Conservation (phyloP, 2,113 vertebrate species). For the Stigmatopora argus region DNA sequence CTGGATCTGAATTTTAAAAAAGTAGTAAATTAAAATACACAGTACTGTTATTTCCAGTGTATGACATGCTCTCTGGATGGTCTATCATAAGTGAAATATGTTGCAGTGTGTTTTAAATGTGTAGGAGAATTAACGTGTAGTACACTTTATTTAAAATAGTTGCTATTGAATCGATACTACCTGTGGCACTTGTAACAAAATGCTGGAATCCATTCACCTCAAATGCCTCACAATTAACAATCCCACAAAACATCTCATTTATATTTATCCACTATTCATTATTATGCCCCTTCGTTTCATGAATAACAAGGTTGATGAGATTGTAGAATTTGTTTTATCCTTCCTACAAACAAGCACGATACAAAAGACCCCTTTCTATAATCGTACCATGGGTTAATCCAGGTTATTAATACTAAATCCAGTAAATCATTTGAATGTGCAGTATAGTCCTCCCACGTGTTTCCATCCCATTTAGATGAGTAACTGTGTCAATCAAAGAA, state of each 20-base stretch:
- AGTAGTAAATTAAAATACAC: no score
- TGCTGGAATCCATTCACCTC: not conserved
- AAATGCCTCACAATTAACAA: not conserved
- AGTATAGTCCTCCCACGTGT: conserved; percentile 47
- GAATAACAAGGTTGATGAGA: not conserved
- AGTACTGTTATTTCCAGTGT: no score
- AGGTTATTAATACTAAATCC: not conserved
- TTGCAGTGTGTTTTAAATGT: not conserved
- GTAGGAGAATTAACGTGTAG: not conserved
- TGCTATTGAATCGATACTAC: not conserved
- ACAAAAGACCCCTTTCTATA: not conserved
- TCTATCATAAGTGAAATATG: not conserved
- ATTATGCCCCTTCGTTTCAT: not conserved
- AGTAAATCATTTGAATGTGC: conserved; percentile 38
- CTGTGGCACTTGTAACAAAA: not conserved
- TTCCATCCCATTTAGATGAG: conserved; percentile 72
- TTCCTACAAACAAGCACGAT: not conserved
- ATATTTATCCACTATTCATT: not conserved
- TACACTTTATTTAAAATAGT: not conserved
- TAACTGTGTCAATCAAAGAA: conserved; percentile 80
- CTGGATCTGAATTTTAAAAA: no score
- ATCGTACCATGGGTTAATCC: not conserved
- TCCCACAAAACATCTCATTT: not conserved
- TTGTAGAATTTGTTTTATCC: not conserved
- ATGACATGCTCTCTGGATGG: no score